Evolutionary conservation across 1,140 invertebrate species (phyloP), one percentile per base, ranked within the genome.

Genomic region (Drosophila baimaii): DNA sequence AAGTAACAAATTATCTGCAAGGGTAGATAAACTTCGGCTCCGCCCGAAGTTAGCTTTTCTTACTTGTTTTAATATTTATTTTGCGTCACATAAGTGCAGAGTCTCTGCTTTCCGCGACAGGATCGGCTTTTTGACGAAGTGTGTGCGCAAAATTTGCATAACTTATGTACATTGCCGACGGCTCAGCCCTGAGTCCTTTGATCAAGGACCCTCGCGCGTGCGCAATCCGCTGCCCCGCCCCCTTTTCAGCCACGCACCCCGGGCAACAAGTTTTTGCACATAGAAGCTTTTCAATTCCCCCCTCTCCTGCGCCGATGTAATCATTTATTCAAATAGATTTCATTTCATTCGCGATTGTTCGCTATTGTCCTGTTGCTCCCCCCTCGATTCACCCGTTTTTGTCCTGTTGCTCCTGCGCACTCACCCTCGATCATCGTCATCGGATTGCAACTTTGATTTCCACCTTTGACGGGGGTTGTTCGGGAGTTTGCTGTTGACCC

Each of bases 311-410:
- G 35, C 21, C 21, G 2, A 61, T 61, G 61, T 89, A 89, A 89
- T 89, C 84, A 74, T 78, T 89, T 75, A 89, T 81, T 89, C 84
- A 89, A 89, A 89, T 89, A 89, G 80, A 81, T 81, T 89, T 70
- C 17, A 78, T 75, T 88, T 56, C 73, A 63, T 54, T 68, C 56
- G 7, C 75, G 57, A 88, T 88, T 89, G 81, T 78, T 71, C 51
- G 47, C 68, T 19, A 31, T 51, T 52, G 29, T 31, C 49, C 49
- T 29, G 21, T 66, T 86, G 75, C 19, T 54, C 62, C 43, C 61
- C 59, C 43, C 57, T 75, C 71, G 69, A 54, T 73, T 44, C 19
- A 5, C 27, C 19, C 19, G 8, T 21, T 19, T 19, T 51, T 19
- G 57, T 75, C 61, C 71, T 80, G 55, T 71, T 75, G 71, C 78